Conservation (phyloP, 2,113 vertebrate species). For the Pithys albifrons region DNA sequence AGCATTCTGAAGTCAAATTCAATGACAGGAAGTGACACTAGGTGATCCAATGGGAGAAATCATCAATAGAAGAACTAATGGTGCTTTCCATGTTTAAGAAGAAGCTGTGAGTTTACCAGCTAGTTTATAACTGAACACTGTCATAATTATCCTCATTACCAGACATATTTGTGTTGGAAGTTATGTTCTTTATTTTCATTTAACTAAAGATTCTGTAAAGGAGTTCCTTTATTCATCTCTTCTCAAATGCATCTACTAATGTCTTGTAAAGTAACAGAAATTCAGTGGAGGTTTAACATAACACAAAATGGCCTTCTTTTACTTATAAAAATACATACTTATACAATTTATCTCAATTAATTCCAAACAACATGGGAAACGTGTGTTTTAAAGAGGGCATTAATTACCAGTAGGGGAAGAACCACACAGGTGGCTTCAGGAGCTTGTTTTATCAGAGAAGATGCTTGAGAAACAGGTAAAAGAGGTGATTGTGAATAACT, state of each 20-base stretch:
- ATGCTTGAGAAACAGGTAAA: background rate
- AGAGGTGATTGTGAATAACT: background rate
- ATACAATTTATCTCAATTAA: background rate
- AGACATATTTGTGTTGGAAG: background rate
- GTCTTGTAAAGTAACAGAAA: background rate
- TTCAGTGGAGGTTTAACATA: background rate
- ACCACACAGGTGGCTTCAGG: background rate
- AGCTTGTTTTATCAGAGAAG: background rate
- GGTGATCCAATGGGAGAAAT: background rate
- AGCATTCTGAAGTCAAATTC: background rate
- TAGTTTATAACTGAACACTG: background rate
- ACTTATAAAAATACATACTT: background rate
- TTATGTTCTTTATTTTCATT: background rate
- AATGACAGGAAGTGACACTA: background rate
- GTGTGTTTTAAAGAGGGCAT: background rate
- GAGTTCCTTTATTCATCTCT: background rate
- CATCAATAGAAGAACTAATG: background rate
- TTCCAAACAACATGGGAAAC: background rate
- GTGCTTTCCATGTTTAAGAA: background rate
- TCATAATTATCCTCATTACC: background rate
- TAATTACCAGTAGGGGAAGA: background rate
- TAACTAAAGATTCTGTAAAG: background rate
- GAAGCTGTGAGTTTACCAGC: background rate
- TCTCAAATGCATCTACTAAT: background rate
- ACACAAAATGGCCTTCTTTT: background rate